A percentile compares a stretch with the other conserved stretches of the same genome.
These are phyloP conservation scores for Neodiprion fabricii DNA, from an alignment of 1,140 invertebrate species.

Conservation along the genomic window DNA sequence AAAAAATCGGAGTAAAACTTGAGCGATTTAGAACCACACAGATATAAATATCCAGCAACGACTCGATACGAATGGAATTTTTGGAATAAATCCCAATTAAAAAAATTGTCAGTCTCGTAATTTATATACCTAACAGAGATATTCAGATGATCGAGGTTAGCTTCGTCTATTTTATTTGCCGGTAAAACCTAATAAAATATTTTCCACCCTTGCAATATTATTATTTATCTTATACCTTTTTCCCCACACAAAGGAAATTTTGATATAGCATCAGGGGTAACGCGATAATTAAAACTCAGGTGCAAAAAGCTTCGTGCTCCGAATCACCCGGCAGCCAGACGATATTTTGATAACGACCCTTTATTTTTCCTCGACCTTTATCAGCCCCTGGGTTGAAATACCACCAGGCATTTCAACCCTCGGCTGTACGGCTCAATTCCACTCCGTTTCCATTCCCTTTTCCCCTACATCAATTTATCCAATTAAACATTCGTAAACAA, in stretches of 20 bases:
- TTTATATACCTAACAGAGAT: neutral
- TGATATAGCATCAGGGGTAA: neutral
- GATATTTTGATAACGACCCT: neutral
- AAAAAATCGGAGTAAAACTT: no score
- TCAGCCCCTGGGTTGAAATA: no score
- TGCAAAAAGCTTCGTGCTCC: neutral
- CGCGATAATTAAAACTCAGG: neutral
- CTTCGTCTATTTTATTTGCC: neutral
- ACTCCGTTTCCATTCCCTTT: neutral
- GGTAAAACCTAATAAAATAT: no score
- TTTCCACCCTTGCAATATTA: no score
- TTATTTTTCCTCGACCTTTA: neutral
- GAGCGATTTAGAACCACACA: no score
- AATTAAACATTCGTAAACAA: constrained; percentile 1
- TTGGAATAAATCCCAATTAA: neutral
- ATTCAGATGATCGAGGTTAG: neutral
- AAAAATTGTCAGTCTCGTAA: neutral
- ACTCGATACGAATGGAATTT: neutral
- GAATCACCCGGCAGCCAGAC: neutral
- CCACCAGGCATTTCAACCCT: neutral
- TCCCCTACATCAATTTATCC: neutral
- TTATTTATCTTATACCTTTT: neutral
- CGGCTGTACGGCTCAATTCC: neutral
- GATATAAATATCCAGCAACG: no score
- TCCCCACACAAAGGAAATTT: neutral